Evolutionary conservation across 2,888 invertebrate species (phyloP), one percentile per base, ranked within the genome.

Genomic region (Sphaerophoria rueppellii): DNA sequence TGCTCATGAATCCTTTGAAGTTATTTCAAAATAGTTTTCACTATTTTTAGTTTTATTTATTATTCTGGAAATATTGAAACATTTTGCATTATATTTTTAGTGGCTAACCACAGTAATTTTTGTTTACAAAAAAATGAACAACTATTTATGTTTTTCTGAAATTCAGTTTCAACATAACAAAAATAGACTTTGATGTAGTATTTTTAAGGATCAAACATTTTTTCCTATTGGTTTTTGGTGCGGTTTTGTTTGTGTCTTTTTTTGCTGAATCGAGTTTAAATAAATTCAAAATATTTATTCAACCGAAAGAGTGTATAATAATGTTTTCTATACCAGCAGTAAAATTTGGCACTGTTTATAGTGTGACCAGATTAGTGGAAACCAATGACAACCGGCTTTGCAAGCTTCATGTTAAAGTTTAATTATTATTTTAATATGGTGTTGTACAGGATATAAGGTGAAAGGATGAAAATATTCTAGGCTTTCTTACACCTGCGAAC

Each of bases 281-380:
- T 80, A 70, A 70, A 75, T 75, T 63, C 43, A 16, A 70, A 70
- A 58, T 70, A 75, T 75, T 80, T 63, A 75, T 63, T 55, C 70
- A 75, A 63, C 74, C 40, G 55, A 24, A 24, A 24, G 2, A 24
- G 24, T 24, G 24, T 24, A 24, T 24, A 24, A 2, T 24, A 2
- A 24, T 24, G 1, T 24, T 24, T 24, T 24, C 24, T 2, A 24
- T 60, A n/a, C n/a, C n/a, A n/a, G n/a, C n/a, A 60, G 35, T 34
- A 16, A 76, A 77, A 78, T 43, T n/a, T 65, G 57, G 57, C 57
- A 11, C 6, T 11, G 2, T n/a, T 3, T 40, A n/a, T n/a, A n/a
- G 40, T 16, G 14, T 14, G 37, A 58, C n/a, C 7, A 4, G 6
- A 5, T 5, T 5, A 50, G 9, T 52, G 24, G 2, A 24, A 24